Evolutionary conservation across 1,140 invertebrate genomes (phyloP).

Genomic region (Aradophagus sp.): DNA sequence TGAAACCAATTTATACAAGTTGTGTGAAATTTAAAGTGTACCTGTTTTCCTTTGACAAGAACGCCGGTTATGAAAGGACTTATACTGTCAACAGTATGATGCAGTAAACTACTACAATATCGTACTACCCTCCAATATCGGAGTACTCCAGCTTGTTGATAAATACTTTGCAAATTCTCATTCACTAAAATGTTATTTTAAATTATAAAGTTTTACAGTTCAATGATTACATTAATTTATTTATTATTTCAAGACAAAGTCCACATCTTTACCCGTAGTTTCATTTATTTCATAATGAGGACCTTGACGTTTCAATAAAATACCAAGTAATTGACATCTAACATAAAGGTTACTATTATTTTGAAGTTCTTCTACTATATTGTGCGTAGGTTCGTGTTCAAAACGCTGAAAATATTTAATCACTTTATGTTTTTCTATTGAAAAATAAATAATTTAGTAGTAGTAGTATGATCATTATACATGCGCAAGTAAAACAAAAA

Average conservation of each 20-base stretch:
- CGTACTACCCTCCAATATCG: slow-evolving; percentile 95
- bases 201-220: too few species aligned
- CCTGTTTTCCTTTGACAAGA: slow-evolving; percentile 90
- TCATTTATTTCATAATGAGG: slow-evolving; percentile 83
- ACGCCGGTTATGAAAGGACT: slow-evolving; percentile 88
- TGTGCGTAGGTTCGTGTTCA: slow-evolving; percentile 79
- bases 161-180: slow-evolving; percentile 85
- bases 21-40: too few species aligned
- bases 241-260: too few species aligned
- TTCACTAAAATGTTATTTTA: slow-evolving; percentile 77
- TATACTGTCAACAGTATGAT: slow-evolving; percentile 97
- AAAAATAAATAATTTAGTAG: too few species aligned
- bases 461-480: too few species aligned
- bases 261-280: slow-evolving; percentile 75
- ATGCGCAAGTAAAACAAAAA: too few species aligned
- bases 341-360: slow-evolving; percentile 83
- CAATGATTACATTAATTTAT: too few species aligned
- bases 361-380: slow-evolving; percentile 84
- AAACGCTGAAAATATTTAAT: slow-evolving; percentile 69
- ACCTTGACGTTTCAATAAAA: slow-evolving; percentile 89
- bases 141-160: slow-evolving; percentile 89
- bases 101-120: slow-evolving; percentile 93
- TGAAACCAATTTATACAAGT: too few species aligned
- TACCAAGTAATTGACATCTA: slow-evolving; percentile 88
- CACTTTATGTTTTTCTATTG: too few species aligned